Evolutionary conservation across 1,140 invertebrate species (phyloP), one percentile per base, ranked within the genome.

Genomic region (Rhysida immarginata): DNA sequence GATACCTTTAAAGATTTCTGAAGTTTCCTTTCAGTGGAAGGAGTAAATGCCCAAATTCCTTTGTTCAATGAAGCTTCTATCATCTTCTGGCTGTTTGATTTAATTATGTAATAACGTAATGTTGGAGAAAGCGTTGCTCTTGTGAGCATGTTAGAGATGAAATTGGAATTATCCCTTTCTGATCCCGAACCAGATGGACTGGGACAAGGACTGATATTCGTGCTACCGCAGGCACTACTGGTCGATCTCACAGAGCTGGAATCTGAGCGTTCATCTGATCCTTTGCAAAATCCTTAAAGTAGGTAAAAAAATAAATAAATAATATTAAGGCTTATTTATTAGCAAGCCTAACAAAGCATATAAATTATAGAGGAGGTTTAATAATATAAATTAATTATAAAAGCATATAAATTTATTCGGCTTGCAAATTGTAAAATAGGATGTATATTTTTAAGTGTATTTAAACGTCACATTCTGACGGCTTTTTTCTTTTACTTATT

Each of bases 61-160:
- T 66, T 69, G 55, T 61, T 66, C 26, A 71, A 58, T 3, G 75
- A 75, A 13, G 68, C 61, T 50, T 76, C 75, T 35, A 77, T 63
- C 46, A 68, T 64, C 58, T 71, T 74, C 18, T 73, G 65, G 54
- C 66, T 71, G 35, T 65, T 69, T 49, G 71, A 73, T 60, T 75
- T 75, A 62, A 77, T 75, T 2, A 77, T 63, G 61, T 74, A 76
- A 59, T 70, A 76, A 11, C 35, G 35, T 11, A n/a, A n/a, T n/a
- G 35, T 41, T 41, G 35, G 35, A 11, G 35, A 41, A 11, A 41
- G 11, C 11, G 35, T 11, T 11, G n/a, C n/a, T 41, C 35, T 41
- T 41, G 35, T n/a, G 35, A 41, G 11, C 35, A n/a, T n/a, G n/a
- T n/a, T 41, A n/a, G 11, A 11, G 35, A 11, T 41, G n/a, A 41